These are phyloP conservation scores for Brachyhypopomus gauderio DNA, from an alignment of 2,113 vertebrate species.

Conservation along the genomic window DNA sequence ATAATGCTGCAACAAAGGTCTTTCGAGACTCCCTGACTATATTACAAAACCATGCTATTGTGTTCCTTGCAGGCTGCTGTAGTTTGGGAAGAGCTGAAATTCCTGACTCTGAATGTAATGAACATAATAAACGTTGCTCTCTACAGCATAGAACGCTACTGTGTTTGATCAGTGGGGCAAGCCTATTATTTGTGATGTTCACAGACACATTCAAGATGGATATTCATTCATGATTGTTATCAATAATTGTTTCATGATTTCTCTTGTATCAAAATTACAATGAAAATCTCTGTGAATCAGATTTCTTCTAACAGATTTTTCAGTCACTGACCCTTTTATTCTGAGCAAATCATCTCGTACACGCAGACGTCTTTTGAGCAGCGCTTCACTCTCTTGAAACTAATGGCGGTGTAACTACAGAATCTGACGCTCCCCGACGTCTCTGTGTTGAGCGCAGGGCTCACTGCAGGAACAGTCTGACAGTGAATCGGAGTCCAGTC, in stretches of 20 bases:
- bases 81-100: slow-evolving; percentile 61
- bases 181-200: neutral
- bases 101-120: slow-evolving; percentile 49
- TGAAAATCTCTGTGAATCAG: neutral
- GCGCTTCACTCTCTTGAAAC: neutral
- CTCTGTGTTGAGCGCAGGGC: slow-evolving; percentile 70
- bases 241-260: neutral
- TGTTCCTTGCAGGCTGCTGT: slow-evolving; percentile 62
- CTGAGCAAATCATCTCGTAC: neutral
- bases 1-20: neutral
- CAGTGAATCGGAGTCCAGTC: slow-evolving; percentile 74
- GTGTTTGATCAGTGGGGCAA: neutral
- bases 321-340: neutral
- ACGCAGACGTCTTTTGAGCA: neutral
- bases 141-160: neutral
- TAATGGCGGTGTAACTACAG: neutral
- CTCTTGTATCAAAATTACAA: neutral
- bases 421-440: neutral
- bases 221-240: neutral
- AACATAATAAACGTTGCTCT: slow-evolving; percentile 51
- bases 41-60: neutral
- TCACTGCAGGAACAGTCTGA: slow-evolving; percentile 88
- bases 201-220: neutral
- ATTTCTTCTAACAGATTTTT: neutral
- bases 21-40: neutral